phyloP scores from a whole-genome alignment of 1,140 invertebrate genomes.

The Pachyrhynchus sulphureomaculatus region DNA sequence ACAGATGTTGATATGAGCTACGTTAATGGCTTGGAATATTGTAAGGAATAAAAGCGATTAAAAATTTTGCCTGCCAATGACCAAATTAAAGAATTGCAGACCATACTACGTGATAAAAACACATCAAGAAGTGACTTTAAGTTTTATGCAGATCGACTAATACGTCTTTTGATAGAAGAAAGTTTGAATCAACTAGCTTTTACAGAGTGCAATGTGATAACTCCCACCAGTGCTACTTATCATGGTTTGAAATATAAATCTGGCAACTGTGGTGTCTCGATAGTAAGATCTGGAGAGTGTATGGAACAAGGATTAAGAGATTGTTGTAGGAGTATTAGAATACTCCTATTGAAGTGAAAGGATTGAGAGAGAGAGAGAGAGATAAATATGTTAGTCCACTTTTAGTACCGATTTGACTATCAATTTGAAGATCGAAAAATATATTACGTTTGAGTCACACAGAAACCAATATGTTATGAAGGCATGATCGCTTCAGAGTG shows the following conservation, averaged over 20 bases:
- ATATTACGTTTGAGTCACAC: too few species aligned
- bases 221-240: constrained; percentile 89
- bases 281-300: constrained; percentile 92
- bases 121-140: constrained; percentile 96
- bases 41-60: constrained; percentile 71
- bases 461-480: too few species aligned
- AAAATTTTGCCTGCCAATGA: constrained; percentile 81
- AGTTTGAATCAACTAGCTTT: constrained; percentile 97
- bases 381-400: too few species aligned
- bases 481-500: too few species aligned
- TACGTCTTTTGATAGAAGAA: constrained; percentile 96
- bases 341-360: too few species aligned
- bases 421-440: too few species aligned
- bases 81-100: constrained; percentile 91
- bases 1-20: constrained; percentile 36
- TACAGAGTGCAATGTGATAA: constrained; percentile 82
- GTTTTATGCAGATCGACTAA: constrained; percentile 95
- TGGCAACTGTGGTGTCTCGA: constrained; percentile 98
- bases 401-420: too few species aligned
- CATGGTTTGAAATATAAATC: constrained; percentile 91
- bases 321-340: constrained; percentile 95
- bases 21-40: constrained; percentile 28
- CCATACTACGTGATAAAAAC: constrained; percentile 91
- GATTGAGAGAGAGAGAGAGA: too few species aligned
- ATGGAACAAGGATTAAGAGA: constrained; percentile 98